Conservation (phyloP, 64 coral and sea anemone genomes). For the Anthopleura sola region DNA sequence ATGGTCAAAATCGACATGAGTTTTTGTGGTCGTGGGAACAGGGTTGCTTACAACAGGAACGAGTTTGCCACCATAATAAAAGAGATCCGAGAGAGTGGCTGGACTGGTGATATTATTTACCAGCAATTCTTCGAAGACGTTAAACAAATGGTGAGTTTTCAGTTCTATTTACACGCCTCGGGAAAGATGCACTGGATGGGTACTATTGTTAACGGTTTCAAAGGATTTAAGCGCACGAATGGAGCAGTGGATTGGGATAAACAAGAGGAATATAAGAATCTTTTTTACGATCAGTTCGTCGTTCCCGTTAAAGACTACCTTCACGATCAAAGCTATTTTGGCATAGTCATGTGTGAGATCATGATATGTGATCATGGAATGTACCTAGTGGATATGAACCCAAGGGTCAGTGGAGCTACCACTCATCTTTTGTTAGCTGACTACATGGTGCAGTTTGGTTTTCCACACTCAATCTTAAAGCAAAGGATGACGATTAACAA, state of each 20-base stretch:
- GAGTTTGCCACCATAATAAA: not conserved
- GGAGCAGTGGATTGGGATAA: not conserved
- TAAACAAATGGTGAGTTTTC: slow-evolving; percentile 25
- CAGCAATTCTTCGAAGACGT: slow-evolving; percentile 18
- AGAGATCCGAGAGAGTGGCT: not conserved
- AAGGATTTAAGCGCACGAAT: not conserved
- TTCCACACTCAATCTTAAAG: slow-evolving; percentile 14
- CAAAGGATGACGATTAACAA: not conserved
- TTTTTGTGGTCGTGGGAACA: slow-evolving; percentile 15
- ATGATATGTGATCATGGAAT: slow-evolving; percentile 11
- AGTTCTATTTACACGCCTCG: slow-evolving; percentile 38
- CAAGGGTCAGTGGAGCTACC: slow-evolving; percentile 38
- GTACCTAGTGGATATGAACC: slow-evolving; percentile 44
- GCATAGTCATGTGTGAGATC: not conserved
- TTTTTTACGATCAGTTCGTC: not conserved
- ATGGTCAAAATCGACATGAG: slow-evolving; percentile 39
- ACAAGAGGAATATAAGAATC: not conserved
- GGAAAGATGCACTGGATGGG: slow-evolving; percentile 37
- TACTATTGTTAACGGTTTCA: slow-evolving; percentile 1
- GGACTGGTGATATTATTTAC: slow-evolving; percentile 11
- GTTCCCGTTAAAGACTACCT: not conserved
- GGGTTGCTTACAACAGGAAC: slow-evolving; percentile 10
- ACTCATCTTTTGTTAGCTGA: slow-evolving; percentile 19
- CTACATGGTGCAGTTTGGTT: slow-evolving; percentile 27
- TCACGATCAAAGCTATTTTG: not conserved